Base-by-base conservation (phyloP, 2,888 invertebrate genomes). In the Heteromurus nitidus region DNA sequence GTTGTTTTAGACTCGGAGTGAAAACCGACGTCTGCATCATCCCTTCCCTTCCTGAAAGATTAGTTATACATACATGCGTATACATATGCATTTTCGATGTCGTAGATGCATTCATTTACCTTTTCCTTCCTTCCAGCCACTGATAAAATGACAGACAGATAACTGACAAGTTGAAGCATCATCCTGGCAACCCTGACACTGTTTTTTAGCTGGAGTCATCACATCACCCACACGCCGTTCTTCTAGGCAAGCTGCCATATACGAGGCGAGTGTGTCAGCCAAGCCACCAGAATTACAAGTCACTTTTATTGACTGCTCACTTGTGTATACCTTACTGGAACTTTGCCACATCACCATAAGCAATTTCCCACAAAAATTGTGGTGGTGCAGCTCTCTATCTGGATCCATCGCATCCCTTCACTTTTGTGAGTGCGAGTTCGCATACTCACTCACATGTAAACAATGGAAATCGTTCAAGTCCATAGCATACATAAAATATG, bases 141-240 rank as follows among this genome's bases (percentile, higher is more conserved):
- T 31, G 76, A 76, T 76, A 76, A 76, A 30, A 80, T 75, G 80
- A 80, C 79, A 67, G 75, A 82, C 80, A 69, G 76, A 69, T 76
- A 76, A 76, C 76, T 76, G 76, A 76, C 68, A 76, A 75, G 75
- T 75, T 65, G 79, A 75, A 80, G 76, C 69, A 60, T 76, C 76
- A 76, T 69, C 76, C 47, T 76, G 76, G 76, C 68, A 76, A 69
- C 36, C 26, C 62, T 62, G 76, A 76, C 76, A 69, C 76, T 44
- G 60, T 69, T 76, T n/a, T n/a, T 44, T 47, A 76, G 60, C n/a
- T 69, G 31, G 62, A 69, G 31, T 47, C 76, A 76, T 76, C 69
- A 58, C 42, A 20, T 22, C 53, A 65, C 24, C 30, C 18, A 44
- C n/a, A n/a, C n/a, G n/a, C n/a, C n/a, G n/a, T n/a, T n/a, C n/a